phyloP scores from a whole-genome alignment of 2,888 invertebrate genomes.

The Aphodius sticticus region DNA sequence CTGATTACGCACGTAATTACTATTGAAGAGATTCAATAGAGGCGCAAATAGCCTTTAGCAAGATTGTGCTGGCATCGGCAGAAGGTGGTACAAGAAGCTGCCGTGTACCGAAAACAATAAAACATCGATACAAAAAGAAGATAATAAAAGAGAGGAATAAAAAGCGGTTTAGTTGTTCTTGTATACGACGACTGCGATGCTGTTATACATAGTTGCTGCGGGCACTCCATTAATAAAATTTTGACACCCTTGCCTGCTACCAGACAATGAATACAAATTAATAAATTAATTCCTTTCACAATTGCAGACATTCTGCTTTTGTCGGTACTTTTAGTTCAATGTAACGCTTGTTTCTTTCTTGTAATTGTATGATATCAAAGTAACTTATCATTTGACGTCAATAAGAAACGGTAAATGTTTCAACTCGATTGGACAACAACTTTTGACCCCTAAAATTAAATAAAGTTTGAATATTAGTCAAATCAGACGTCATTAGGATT shows the following conservation, averaged over 20 bases:
- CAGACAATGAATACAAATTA: slow-evolving; percentile 59
- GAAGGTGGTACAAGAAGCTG: background rate
- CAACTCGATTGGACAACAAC: too few relatives aligned
- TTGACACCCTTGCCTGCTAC: slow-evolving; percentile 58
- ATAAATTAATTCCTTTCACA: slow-evolving; percentile 43
- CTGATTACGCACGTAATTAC: slow-evolving; percentile 18
- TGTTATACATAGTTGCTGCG: slow-evolving; percentile 23
- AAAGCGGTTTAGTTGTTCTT: slow-evolving; percentile 23
- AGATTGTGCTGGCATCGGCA: background rate
- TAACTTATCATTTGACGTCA: background rate
- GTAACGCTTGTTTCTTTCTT: background rate
- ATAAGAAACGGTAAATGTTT: too few relatives aligned
- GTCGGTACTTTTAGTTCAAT: background rate
- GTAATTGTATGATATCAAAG: background rate
- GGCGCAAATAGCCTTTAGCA: slow-evolving; percentile 7
- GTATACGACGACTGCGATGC: slow-evolving; percentile 7
- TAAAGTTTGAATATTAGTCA: too few relatives aligned
- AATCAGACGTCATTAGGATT: too few relatives aligned
- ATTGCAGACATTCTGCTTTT: slow-evolving; percentile 25
- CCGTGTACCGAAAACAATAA: slow-evolving; percentile 4
- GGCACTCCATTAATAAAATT: slow-evolving; percentile 58
- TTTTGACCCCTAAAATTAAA: too few relatives aligned
- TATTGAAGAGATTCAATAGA: background rate
- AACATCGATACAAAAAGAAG: slow-evolving; percentile 19
- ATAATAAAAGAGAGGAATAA: slow-evolving; percentile 14